Evolutionary conservation across 2,888 invertebrate species (phyloP).

Genomic region (Cheilosia vernalis): DNA sequence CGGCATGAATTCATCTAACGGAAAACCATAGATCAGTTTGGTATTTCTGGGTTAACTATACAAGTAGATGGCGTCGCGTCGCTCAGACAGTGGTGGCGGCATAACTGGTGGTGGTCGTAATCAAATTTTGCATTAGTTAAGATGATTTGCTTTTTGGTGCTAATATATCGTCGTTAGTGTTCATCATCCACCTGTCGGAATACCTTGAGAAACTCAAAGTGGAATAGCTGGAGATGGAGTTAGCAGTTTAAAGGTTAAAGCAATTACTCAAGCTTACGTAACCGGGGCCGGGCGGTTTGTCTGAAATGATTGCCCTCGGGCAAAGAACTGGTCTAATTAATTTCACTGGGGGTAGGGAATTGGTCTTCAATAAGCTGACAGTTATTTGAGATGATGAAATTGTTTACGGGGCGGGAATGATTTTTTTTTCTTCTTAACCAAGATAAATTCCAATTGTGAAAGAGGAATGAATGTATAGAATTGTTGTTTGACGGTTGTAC

Average conservation of each 20-base stretch:
- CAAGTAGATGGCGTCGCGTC: constrained; percentile 1
- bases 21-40: constrained; percentile 73
- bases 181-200: constrained; percentile 74
- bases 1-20: constrained; percentile 73
- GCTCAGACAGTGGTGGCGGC: background rate
- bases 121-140: constrained; percentile 75
- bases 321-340: constrained; percentile 72
- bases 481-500: constrained; percentile 14
- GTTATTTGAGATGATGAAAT: constrained; percentile 65
- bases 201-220: constrained; percentile 68
- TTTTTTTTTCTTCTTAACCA: background rate
- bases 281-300: constrained; percentile 45
- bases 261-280: constrained; percentile 73
- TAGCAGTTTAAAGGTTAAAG: constrained; percentile 71
- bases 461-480: background rate
- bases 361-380: constrained; percentile 71
- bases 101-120: constrained; percentile 68
- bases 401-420: constrained; percentile 57
- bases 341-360: constrained; percentile 60
- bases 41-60: constrained; percentile 68
- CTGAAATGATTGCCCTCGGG: constrained; percentile 53
- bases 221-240: constrained; percentile 50
- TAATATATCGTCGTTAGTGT: constrained; percentile 74
- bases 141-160: constrained; percentile 75
- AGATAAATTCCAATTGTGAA: constrained; percentile 17